Evolutionary conservation across 2,888 invertebrate genomes (phyloP).

Genomic region (Ectropis crepuscularia): DNA sequence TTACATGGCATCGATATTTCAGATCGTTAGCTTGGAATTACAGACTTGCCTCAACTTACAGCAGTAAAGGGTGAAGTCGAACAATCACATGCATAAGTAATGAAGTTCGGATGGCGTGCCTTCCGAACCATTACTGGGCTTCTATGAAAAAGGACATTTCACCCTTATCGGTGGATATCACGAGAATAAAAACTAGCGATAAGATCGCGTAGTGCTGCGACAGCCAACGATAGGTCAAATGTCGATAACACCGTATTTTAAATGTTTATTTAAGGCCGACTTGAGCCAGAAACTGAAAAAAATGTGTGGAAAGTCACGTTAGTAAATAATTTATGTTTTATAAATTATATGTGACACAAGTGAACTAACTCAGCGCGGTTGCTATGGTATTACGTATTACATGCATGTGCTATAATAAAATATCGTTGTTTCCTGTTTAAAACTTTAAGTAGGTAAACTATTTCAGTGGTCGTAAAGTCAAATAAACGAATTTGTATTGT

Average conservation of each 20-base stretch:
- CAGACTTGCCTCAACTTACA: conserved; percentile 48
- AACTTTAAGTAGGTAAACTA: too few species aligned
- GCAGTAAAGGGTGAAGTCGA: conserved; percentile 74
- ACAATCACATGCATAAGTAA: conserved; percentile 83
- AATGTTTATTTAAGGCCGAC: too few species aligned
- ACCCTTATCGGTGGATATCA: conserved; percentile 82
- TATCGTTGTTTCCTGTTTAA: too few species aligned
- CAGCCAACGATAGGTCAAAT: conserved; percentile 29
- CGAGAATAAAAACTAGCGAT: conserved; percentile 82
- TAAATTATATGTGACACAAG: too few species aligned
- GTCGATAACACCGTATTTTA: conserved; percentile 34
- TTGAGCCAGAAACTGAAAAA: too few species aligned
- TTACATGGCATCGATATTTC: conserved; percentile 6
- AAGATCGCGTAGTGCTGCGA: conserved; percentile 68
- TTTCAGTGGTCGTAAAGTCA: too few species aligned
- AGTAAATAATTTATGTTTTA: too few species aligned
- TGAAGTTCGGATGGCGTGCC: conserved; percentile 76
- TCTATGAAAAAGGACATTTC: conserved; percentile 85
- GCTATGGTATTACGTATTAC: too few species aligned
- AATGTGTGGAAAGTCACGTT: too few species aligned
- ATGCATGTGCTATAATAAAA: too few species aligned
- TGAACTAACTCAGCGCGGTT: too few species aligned
- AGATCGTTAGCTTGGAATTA: conserved; percentile 43
- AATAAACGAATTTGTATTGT: too few species aligned
- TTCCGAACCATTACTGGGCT: conserved; percentile 77